A percentile compares a stretch with the other conserved stretches of the same genome.
Conservation (phyloP, 2,888 invertebrate species). For the Tenthredo mesomela region DNA sequence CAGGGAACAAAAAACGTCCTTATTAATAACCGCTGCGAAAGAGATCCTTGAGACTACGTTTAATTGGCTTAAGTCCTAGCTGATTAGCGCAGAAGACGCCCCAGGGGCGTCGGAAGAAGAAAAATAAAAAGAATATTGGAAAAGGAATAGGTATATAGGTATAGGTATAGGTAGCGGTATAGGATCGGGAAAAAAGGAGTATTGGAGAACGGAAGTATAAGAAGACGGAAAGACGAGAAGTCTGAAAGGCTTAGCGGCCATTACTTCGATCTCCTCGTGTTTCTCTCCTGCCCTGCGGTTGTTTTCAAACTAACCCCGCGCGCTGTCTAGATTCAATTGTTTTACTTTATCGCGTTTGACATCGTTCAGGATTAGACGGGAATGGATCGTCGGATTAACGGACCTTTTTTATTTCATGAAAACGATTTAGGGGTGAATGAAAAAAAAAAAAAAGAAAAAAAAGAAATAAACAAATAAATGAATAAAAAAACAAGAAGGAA, state of each 20-base stretch:
- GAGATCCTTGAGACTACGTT: conserved; percentile 16
- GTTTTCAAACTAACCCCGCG: conserved; percentile 39
- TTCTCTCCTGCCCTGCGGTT: conserved; percentile 41
- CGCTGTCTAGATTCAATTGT: conserved; percentile 42
- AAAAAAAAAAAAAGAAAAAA: not conserved
- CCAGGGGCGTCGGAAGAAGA: not conserved
- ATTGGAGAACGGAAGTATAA: conserved; percentile 5
- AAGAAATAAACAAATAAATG: not conserved
- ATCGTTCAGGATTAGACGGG: conserved; percentile 44
- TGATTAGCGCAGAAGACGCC: conserved; percentile 13
- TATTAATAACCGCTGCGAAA: conserved; percentile 11
- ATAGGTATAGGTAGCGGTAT: not conserved
- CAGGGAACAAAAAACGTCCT: not conserved
- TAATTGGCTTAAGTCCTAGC: conserved; percentile 49
- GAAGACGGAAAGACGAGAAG: conserved; percentile 41
- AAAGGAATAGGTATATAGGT: not conserved
- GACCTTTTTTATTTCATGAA: conserved; percentile 17
- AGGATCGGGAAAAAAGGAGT: not conserved
- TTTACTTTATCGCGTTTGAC: conserved; percentile 50
- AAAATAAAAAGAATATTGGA: not conserved
- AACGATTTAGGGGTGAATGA: not conserved
- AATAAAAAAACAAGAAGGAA: not conserved
- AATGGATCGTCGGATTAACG: conserved; percentile 41
- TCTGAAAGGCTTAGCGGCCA: conserved; percentile 43
- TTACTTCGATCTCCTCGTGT: conserved; percentile 46